These are phyloP conservation scores for Psammodynastes pulverulentus DNA, from an alignment of 2,113 vertebrate genomes.

Conservation along the genomic window DNA sequence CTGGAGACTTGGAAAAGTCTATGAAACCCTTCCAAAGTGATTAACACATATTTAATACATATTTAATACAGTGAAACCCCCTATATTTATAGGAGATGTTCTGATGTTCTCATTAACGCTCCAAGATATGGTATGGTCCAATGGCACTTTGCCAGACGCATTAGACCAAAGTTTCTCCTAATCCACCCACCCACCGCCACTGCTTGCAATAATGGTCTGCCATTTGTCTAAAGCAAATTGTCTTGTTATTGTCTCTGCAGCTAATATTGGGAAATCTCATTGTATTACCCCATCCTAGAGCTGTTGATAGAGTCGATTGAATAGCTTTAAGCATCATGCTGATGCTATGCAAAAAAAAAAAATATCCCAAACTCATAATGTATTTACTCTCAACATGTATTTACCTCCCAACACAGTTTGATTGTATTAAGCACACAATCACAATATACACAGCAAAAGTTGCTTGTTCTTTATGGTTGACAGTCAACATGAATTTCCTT, in stretches of 20 bases:
- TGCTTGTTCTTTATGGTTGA: not conserved
- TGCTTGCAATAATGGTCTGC: not conserved
- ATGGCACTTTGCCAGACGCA: not conserved
- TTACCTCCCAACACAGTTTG: not conserved
- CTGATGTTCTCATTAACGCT: not conserved
- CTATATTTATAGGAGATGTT: not conserved
- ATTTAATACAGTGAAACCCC: not conserved
- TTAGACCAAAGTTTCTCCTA: not conserved
- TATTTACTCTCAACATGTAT: not conserved
- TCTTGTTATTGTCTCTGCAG: not conserved
- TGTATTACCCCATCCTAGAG: not conserved
- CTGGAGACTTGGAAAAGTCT: not conserved
- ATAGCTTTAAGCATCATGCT: not conserved
- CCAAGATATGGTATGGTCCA: not conserved
- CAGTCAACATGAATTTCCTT: not conserved
- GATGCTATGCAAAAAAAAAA: not conserved
- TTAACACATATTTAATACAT: not conserved
- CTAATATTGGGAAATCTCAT: not conserved
- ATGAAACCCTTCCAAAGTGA: not conserved
- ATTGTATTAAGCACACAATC: not conserved
- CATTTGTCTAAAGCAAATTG: not conserved
- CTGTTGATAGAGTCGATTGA: not conserved
- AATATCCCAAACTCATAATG: not conserved
- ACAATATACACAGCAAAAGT: not conserved
- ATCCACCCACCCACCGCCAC: not conserved